These are phyloP conservation scores for Eonycteris spelaea DNA, from an alignment of 2,113 vertebrate species.

Conservation along the genomic window DNA sequence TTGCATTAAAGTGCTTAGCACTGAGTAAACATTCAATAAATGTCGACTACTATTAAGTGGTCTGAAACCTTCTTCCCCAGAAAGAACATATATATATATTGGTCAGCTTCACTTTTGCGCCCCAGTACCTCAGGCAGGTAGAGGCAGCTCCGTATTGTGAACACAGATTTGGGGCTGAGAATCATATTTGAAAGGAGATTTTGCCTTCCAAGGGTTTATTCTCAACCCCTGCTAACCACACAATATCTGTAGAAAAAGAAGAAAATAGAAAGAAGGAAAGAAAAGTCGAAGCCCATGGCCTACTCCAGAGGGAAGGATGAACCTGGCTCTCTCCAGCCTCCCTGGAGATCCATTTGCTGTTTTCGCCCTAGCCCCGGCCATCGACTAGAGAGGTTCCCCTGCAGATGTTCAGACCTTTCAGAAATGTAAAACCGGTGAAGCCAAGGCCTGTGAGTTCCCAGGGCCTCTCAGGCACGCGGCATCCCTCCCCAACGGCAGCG, in stretches of 20 bases:
- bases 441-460: neutral
- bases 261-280: neutral
- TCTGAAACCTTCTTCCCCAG: neutral
- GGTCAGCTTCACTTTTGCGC: neutral
- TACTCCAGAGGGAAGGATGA: neutral
- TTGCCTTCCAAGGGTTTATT: neutral
- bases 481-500: neutral
- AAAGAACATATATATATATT: neutral
- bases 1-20: neutral
- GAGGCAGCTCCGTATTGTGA: neutral
- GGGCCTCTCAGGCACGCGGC: slow-evolving; percentile 16
- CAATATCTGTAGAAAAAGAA: neutral
- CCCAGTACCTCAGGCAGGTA: neutral
- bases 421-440: slow-evolving; percentile 1
- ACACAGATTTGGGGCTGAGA: neutral
- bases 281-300: neutral
- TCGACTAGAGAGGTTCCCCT: neutral
- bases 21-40: neutral
- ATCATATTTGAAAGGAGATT: neutral
- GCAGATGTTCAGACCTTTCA: neutral
- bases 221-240: neutral
- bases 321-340: neutral
- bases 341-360: neutral
- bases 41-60: too few species aligned
- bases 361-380: neutral